Evolutionary conservation across 2,113 vertebrate species (phyloP).

Genomic region (Anseranas semipalmata): DNA sequence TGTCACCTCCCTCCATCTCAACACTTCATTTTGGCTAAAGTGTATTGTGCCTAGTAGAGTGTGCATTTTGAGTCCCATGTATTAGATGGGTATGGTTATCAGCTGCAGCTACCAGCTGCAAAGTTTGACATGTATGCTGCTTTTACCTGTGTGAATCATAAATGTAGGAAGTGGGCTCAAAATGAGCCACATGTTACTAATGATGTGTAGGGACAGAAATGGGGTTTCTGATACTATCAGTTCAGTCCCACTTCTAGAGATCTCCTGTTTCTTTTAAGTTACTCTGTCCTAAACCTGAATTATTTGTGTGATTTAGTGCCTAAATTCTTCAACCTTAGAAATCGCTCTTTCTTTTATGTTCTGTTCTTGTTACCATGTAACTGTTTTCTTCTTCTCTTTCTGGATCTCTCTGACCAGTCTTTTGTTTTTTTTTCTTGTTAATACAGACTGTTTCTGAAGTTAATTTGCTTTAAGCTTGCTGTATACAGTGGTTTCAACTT

Average conservation of each 20-base stretch:
- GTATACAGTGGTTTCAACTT: not conserved
- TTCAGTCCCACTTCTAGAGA: not conserved
- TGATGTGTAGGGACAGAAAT: not conserved
- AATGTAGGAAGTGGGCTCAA: not conserved
- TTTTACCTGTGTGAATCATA: not conserved
- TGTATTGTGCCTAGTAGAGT: not conserved
- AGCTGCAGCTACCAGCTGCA: not conserved
- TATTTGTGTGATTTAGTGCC: not conserved
- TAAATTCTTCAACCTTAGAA: not conserved
- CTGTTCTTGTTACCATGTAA: not conserved
- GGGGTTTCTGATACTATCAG: not conserved
- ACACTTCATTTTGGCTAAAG: not conserved
- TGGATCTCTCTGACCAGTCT: not conserved
- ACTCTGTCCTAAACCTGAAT: not conserved
- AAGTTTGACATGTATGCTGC: not conserved
- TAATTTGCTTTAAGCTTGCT: not conserved
- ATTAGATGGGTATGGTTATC: not conserved
- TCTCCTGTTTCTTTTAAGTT: not conserved
- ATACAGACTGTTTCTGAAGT: not conserved
- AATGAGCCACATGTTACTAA: not conserved
- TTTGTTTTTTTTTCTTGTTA: not conserved
- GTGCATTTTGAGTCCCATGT: not conserved
- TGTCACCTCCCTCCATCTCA: not conserved
- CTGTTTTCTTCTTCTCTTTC: not conserved
- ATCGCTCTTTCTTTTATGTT: not conserved